Evolutionary conservation across 2,797 vertebrate species (phyloP).

Genomic region (Anguilla megastoma): DNA sequence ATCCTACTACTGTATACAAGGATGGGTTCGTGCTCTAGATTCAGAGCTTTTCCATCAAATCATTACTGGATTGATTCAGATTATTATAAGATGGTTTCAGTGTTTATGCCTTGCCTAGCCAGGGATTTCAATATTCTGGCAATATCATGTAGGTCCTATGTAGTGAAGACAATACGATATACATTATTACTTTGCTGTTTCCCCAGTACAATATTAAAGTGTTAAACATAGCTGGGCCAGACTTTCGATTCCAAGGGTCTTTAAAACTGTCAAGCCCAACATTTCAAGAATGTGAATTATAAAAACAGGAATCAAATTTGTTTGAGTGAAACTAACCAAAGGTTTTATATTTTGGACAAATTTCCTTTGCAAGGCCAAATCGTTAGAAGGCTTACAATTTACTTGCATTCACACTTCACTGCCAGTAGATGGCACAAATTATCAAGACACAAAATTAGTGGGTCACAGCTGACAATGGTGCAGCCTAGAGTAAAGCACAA

Average conservation of each 20-base stretch:
- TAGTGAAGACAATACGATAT: neutral
- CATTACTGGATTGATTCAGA: too few relatives aligned
- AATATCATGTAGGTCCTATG: neutral
- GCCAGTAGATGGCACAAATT: constrained; percentile 13
- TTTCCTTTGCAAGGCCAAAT: neutral
- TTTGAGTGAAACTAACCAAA: neutral
- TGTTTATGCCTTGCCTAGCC: neutral
- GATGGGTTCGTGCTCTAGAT: too few relatives aligned
- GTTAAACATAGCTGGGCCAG: neutral
- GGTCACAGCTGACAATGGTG: neutral
- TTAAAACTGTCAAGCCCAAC: neutral
- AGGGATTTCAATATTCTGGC: neutral
- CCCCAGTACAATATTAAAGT: neutral
- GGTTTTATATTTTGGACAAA: neutral
- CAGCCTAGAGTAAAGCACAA: neutral
- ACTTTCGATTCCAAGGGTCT: too few relatives aligned
- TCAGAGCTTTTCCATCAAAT: too few relatives aligned
- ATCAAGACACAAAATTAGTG: neutral
- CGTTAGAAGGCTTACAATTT: neutral
- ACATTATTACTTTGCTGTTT: neutral
- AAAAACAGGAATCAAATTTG: neutral
- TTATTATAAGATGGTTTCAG: neutral
- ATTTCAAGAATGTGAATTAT: neutral
- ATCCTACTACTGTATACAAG: too few relatives aligned
- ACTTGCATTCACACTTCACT: neutral